These are phyloP conservation scores for Proctacanthus coquilletti DNA, from an alignment of 1,140 invertebrate genomes.

Conservation along the genomic window DNA sequence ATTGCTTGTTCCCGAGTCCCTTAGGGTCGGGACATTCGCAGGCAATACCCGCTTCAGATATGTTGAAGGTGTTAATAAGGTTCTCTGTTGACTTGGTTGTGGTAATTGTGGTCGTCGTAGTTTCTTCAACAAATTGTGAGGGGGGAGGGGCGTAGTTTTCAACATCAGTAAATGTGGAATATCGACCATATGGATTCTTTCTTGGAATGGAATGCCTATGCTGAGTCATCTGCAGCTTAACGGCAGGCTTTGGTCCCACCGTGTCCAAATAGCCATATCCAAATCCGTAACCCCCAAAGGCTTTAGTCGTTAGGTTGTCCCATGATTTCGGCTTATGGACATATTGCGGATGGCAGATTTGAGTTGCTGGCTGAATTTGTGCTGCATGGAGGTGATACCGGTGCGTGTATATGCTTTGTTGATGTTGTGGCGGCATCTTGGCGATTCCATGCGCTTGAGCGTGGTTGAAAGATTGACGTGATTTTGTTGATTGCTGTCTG, in stretches of 20 bases:
- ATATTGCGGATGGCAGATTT: constrained; percentile 34
- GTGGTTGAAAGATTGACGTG: constrained; percentile 25
- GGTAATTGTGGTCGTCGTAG: constrained; percentile 35
- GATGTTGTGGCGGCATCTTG: constrained; percentile 19
- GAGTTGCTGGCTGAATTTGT: constrained; percentile 32
- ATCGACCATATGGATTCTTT: constrained; percentile 33
- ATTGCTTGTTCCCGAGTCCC: no score
- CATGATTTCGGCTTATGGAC: constrained; percentile 63
- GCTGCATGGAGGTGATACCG: constrained; percentile 31
- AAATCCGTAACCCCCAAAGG: constrained; percentile 66
- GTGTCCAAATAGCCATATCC: constrained; percentile 68
- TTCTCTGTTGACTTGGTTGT: constrained; percentile 63
- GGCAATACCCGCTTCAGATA: no score
- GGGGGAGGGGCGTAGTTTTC: constrained; percentile 29
- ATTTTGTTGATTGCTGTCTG: constrained; percentile 27
- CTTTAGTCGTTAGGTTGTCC: constrained; percentile 72
- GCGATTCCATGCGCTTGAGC: constrained; percentile 16
- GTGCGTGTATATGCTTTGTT: constrained; percentile 19
- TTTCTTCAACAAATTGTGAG: constrained; percentile 31
- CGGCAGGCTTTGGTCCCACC: constrained; percentile 34
- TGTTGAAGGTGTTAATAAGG: no score
- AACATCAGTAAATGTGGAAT: constrained; percentile 29
- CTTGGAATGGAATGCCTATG: constrained; percentile 33
- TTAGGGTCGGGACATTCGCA: no score
- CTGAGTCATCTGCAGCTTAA: constrained; percentile 34